phyloP scores from a whole-genome alignment of 2,797 vertebrate genomes.

The Nyctalus aviator region DNA sequence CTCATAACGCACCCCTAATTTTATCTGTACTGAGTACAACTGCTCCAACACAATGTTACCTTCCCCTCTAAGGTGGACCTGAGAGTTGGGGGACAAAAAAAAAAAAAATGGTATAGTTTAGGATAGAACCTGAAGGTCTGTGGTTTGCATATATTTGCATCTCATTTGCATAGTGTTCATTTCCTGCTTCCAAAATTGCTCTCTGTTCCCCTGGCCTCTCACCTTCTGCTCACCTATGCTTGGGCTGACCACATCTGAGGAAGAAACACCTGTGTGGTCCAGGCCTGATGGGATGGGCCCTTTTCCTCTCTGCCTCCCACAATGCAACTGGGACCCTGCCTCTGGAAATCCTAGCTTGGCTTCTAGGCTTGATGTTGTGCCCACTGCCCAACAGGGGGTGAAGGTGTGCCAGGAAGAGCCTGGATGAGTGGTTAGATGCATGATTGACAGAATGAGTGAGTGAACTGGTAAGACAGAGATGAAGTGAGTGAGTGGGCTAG shows the following conservation, averaged over 20 bases:
- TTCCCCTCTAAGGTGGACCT: background rate
- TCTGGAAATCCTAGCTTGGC: background rate
- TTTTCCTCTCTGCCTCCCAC: background rate
- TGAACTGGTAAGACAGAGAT: background rate
- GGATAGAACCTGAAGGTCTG: constrained; percentile 65
- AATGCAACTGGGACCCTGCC: background rate
- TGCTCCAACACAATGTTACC: background rate
- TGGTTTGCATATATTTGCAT: constrained; percentile 79
- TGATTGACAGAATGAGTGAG: background rate
- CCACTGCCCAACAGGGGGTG: background rate
- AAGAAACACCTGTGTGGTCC: background rate
- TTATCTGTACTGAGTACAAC: background rate
- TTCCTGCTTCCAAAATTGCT: background rate
- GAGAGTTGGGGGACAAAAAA: background rate
- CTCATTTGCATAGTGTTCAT: constrained; percentile 75
- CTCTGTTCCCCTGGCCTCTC: background rate
- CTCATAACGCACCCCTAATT: background rate
- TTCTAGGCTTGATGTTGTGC: background rate
- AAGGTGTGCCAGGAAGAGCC: background rate
- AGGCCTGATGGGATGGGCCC: background rate
- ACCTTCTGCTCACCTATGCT: background rate
- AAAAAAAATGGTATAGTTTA: constrained; percentile 52
- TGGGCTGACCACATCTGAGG: background rate
- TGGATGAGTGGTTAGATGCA: background rate
- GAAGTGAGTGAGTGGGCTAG: background rate